These are phyloP conservation scores for Pseudobourletiella spinata DNA, from an alignment of 1,140 invertebrate genomes.

Conservation along the genomic window DNA sequence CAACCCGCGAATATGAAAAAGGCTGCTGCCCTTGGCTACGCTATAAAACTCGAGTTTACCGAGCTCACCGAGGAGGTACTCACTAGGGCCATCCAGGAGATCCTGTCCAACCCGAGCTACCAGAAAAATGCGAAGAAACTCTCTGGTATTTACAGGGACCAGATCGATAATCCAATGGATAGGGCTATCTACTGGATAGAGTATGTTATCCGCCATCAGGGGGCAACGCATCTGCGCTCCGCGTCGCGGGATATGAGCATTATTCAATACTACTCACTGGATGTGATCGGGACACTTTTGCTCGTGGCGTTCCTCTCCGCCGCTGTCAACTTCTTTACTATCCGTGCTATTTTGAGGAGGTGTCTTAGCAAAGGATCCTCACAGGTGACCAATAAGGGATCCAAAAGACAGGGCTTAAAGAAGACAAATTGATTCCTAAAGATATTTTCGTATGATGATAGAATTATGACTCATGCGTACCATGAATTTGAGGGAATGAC, in stretches of 20 bases:
- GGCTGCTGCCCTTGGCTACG: constrained; percentile 26
- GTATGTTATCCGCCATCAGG: constrained; percentile 39
- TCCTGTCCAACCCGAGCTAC: constrained; percentile 12
- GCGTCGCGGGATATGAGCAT: constrained; percentile 38
- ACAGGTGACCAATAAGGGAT: no score
- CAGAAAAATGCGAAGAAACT: constrained; percentile 15
- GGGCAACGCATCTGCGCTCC: constrained; percentile 42
- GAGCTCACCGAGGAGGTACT: constrained; percentile 39
- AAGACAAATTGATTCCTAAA: no score
- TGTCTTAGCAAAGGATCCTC: no score
- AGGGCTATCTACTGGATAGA: constrained; percentile 39
- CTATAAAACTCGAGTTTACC: constrained; percentile 24
- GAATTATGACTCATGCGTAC: no score
- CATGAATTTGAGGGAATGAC: no score
- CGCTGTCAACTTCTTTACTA: neutral
- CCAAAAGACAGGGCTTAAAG: no score
- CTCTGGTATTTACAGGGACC: constrained; percentile 25
- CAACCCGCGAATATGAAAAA: constrained; percentile 42
- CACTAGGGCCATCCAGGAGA: neutral
- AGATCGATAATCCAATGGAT: constrained; percentile 33
- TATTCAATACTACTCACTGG: constrained; percentile 18
- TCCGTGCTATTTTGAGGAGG: neutral
- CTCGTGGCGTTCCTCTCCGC: neutral
- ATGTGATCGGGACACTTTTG: neutral
- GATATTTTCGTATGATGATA: no score